Conservation (phyloP, 2,888 invertebrate species). For the Apomyelois bistriatella region DNA sequence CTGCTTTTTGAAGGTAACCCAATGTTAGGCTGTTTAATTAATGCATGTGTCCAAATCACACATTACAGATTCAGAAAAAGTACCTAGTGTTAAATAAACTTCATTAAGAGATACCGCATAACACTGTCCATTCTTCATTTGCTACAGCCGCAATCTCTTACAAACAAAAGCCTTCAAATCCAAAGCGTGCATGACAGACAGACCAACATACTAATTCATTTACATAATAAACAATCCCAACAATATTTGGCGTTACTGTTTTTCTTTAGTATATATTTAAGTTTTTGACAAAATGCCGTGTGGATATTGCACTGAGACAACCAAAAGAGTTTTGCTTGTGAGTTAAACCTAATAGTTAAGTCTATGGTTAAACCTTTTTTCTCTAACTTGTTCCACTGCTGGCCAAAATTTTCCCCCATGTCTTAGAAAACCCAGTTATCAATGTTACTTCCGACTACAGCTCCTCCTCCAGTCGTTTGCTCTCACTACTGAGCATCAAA, state of each 20-base stretch:
- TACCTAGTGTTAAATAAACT: no score
- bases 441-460: no score
- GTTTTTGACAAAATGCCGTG: conserved; percentile 55
- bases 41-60: no score
- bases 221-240: conserved; percentile 57
- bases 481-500: no score
- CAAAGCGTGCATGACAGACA: conserved; percentile 55
- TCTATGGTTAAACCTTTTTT: no score
- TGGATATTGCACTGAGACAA: conserved; percentile 63
- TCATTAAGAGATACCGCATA: conserved; percentile 10
- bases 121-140: conserved; percentile 23
- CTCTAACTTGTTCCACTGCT: no score
- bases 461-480: no score
- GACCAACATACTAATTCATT: conserved; percentile 58
- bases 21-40: no score
- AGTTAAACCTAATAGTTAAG: conserved; percentile 43
- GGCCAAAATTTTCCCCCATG: no score
- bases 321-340: conserved; percentile 58
- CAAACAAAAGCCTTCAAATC: conserved; percentile 15
- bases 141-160: conserved; percentile 24
- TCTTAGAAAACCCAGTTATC: no score
- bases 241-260: not conserved
- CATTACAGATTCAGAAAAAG: no score
- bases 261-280: conserved; percentile 10
- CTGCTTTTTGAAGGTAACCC: no score